Evolutionary conservation across 1,140 invertebrate genomes (phyloP), one percentile per base, ranked within the genome.

Genomic region (Sesamia nonagrioides): DNA sequence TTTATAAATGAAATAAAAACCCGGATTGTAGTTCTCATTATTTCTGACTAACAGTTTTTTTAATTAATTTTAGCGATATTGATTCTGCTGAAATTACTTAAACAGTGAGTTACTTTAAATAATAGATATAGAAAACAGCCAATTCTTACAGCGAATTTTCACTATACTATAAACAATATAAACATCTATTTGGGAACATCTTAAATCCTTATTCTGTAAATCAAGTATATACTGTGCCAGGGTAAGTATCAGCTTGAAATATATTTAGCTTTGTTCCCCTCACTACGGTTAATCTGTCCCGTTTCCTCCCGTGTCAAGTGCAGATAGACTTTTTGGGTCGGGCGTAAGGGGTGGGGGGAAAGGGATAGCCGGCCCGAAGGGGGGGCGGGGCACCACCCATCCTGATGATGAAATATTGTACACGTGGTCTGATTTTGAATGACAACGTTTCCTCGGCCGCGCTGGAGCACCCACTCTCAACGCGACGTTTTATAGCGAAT

Each of bases 351-450:
- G 72, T 60, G 35, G 50, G 61, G 76, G 50, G 52, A 66, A 56
- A 75, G 69, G 54, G 40, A 77, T 61, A 40, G 72, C 80, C 33
- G 77, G 71, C 69, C 69, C 72, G 68, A 69, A 66, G 83, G 80
- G 77, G 76, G 66, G 81, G 63, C 68, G 76, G 66, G 81, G 63
- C 68, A 35, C 88, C 89, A 84, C 89, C 91, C 89, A 85, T 82
- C 86, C 88, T 96, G 95, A 96, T 96, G 96, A 96, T 96, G 96
- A 96, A 96, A 96, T 96, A 96, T 96, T 95, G 95, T 95, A 96
- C 96, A 96, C 96, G 96, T 96, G 96, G 96, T 96, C 95, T 95
- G 96, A 96, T 96, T 96, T 95, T 95, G 95, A 96, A 96, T 95
- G 95, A 96, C 96, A 95, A 95, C 95, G 95, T 95, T 95, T 91